phyloP scores from a whole-genome alignment of 2,113 vertebrate genomes.

The Catharus minimus region DNA sequence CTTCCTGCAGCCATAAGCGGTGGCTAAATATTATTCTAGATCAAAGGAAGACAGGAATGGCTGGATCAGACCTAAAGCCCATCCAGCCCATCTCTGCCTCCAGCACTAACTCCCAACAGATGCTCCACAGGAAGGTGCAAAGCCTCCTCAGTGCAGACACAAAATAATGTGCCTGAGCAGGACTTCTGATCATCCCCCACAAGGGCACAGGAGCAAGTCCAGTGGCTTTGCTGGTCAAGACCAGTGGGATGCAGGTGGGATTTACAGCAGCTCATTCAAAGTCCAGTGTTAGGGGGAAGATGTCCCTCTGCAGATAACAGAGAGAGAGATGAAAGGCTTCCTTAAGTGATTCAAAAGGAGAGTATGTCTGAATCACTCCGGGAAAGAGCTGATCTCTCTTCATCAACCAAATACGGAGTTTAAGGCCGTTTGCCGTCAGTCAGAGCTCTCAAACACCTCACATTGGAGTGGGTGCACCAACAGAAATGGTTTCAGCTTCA shows the following conservation, averaged over 20 bases:
- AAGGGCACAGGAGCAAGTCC: background rate
- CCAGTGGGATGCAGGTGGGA: background rate
- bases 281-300: background rate
- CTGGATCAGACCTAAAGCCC: background rate
- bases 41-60: background rate
- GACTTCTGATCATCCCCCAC: background rate
- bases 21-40: background rate
- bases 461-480: background rate
- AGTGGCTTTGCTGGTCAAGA: background rate
- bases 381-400: background rate
- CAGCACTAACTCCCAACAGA: background rate
- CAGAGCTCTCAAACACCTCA: background rate
- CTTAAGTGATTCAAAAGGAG: slow-evolving; percentile 32
- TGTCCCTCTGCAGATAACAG: background rate
- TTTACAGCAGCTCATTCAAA: background rate
- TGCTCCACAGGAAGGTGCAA: background rate
- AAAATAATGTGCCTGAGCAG: background rate
- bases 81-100: background rate
- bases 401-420: background rate
- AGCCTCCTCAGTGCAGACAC: background rate
- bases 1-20: background rate
- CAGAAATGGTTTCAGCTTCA: background rate
- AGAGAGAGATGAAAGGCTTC: slow-evolving; percentile 31
- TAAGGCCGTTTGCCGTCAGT: background rate
- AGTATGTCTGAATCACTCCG: background rate